Percentiles rank a stretch among this genome's conserved stretches.
phyloP scores from a whole-genome alignment of 2,888 invertebrate genomes.

The Rhagophthalmus giganteus region DNA sequence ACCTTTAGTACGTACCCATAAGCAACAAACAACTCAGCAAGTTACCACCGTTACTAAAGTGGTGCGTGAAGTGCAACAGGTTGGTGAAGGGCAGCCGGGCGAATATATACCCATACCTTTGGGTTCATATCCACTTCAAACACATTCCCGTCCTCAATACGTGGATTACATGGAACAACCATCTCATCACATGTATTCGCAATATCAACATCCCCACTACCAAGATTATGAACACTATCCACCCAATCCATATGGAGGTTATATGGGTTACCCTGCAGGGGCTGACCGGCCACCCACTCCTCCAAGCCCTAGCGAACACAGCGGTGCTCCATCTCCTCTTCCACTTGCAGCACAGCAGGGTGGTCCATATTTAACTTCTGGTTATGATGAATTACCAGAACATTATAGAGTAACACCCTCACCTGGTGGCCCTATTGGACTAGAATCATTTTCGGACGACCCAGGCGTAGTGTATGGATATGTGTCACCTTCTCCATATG shows the following conservation, averaged over 20 bases:
- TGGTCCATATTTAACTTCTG: conserved; percentile 63
- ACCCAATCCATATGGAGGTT: conserved; percentile 56
- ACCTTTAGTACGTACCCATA: conserved; percentile 64
- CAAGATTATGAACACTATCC: conserved; percentile 64
- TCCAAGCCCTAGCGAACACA: conserved; percentile 62
- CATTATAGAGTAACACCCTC: conserved; percentile 68
- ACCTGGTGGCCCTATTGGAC: conserved; percentile 61
- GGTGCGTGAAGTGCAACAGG: conserved; percentile 65
- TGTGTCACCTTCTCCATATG: conserved; percentile 67
- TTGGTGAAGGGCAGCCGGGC: conserved; percentile 60
- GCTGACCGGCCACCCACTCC: conserved; percentile 59
- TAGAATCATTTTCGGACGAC: conserved; percentile 68
- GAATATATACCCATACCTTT: conserved; percentile 60
- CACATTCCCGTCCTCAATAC: conserved; percentile 52
- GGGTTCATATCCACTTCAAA: conserved; percentile 52
- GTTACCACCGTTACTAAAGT: conserved; percentile 73
- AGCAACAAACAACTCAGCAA: conserved; percentile 70
- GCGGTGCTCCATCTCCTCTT: conserved; percentile 60
- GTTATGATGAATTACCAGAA: conserved; percentile 67
- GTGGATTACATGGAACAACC: conserved; percentile 58
- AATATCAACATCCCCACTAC: conserved; percentile 59
- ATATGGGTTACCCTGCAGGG: conserved; percentile 54
- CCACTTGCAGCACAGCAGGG: conserved; percentile 52
- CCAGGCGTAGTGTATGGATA: conserved; percentile 67
- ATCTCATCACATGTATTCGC: conserved; percentile 56